phyloP scores from a whole-genome alignment of 2,113 vertebrate species.

The Baryphthengus martii region DNA sequence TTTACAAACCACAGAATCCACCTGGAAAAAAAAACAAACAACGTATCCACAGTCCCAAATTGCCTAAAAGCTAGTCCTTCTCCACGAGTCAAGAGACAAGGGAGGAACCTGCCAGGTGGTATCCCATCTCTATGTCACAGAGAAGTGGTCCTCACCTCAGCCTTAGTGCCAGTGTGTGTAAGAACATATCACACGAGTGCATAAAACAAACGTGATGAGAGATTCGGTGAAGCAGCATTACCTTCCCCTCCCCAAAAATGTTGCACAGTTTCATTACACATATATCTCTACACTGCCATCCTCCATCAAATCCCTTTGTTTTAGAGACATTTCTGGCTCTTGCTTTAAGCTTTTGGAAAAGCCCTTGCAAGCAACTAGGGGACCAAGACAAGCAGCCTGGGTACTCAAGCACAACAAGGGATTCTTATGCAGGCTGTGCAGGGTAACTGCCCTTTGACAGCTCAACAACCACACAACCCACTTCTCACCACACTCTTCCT shows the following conservation, averaged over 20 bases:
- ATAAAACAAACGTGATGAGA: not conserved
- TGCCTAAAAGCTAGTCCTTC: not conserved
- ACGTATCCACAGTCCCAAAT: not conserved
- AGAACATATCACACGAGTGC: no score
- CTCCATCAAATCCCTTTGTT: not conserved
- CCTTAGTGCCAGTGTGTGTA: not conserved
- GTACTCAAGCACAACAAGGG: rapidly evolving
- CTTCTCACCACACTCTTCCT: not conserved
- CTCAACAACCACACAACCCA: not conserved
- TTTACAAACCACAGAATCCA: no score
- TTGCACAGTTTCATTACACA: not conserved
- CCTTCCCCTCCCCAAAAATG: not conserved
- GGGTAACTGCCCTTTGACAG: not conserved
- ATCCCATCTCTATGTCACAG: not conserved
- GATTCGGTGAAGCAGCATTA: not conserved
- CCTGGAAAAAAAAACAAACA: not conserved
- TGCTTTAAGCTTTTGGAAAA: not conserved
- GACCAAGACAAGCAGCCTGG: not conserved
- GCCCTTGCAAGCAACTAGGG: not conserved
- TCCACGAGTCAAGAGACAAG: no score
- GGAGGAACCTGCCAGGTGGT: not conserved
- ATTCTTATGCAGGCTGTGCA: not conserved
- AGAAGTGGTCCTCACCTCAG: not conserved
- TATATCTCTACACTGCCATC: not conserved
- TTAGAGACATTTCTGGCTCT: not conserved